Conservation (phyloP, 92 coral and sea anemone genomes). For the Phenganax stokvisi region DNA sequence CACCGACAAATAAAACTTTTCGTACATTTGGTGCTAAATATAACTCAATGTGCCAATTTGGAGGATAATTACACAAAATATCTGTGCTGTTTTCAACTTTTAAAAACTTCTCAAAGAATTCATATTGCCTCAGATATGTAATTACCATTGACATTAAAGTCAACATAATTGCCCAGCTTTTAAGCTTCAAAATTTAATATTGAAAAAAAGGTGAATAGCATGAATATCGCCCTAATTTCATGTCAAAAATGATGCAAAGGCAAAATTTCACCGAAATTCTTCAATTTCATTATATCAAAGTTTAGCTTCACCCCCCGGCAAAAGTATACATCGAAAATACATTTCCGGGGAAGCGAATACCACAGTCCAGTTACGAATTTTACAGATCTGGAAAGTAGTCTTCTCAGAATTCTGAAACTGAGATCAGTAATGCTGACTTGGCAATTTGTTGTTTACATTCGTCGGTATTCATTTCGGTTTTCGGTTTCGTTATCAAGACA, state of each 20-base stretch:
- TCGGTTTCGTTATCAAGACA: background rate
- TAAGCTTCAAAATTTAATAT: background rate
- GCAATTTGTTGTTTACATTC: conserved; percentile 10
- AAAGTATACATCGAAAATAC: no score
- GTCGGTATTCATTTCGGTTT: background rate
- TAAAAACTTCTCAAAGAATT: conserved; percentile 5
- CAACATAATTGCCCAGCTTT: conserved; percentile 16
- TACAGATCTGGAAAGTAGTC: background rate
- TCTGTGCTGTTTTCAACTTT: background rate
- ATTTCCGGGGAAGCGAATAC: no score
- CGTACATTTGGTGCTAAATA: background rate
- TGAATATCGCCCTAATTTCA: background rate
- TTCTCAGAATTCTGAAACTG: background rate
- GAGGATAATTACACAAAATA: background rate
- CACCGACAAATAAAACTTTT: conserved; percentile 56
- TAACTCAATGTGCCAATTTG: background rate
- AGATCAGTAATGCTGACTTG: conserved; percentile 11
- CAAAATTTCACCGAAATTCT: no score
- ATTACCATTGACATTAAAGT: background rate
- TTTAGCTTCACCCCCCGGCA: no score
- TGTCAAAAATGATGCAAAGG: background rate
- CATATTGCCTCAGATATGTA: background rate
- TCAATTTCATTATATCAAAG: no score
- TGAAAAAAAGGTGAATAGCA: background rate
- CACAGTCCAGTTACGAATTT: no score